Evolutionary conservation across 2,113 vertebrate species (phyloP).

Genomic region (Genyomyrus donnyi): DNA sequence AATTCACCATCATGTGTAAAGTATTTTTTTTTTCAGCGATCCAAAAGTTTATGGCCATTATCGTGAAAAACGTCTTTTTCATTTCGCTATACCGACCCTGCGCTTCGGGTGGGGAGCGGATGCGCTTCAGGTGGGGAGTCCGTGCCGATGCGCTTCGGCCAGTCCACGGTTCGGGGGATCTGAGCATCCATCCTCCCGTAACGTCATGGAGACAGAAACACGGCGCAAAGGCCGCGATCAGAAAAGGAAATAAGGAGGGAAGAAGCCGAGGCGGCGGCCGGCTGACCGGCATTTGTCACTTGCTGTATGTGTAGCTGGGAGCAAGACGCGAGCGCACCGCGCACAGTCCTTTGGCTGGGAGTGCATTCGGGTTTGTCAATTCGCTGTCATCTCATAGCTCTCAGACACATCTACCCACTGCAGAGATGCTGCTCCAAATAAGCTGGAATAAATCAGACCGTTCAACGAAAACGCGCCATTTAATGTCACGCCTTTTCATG

Average conservation of each 20-base stretch:
- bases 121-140: no score
- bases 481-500: not conserved
- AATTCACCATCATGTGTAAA: slow-evolving; percentile 22
- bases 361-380: slow-evolving; percentile 64
- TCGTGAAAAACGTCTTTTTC: not conserved
- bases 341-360: slow-evolving; percentile 57
- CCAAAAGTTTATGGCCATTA: not conserved
- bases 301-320: slow-evolving; percentile 58
- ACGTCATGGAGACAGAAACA: not conserved
- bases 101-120: no score
- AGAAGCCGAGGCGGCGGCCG: slow-evolving; percentile 35
- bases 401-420: slow-evolving; percentile 56
- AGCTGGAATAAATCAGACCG: slow-evolving; percentile 51
- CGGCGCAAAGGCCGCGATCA: not conserved
- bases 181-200: not conserved
- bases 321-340: slow-evolving; percentile 46
- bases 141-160: not conserved
- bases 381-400: slow-evolving; percentile 62
- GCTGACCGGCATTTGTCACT: slow-evolving; percentile 64
- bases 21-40: not conserved
- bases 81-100: not conserved
- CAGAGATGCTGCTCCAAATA: slow-evolving; percentile 20
- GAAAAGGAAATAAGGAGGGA: not conserved
- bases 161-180: no score
- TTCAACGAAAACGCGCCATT: slow-evolving; percentile 20